phyloP scores from a whole-genome alignment of 2,888 invertebrate genomes.

The Drosophila atroscutellata region DNA sequence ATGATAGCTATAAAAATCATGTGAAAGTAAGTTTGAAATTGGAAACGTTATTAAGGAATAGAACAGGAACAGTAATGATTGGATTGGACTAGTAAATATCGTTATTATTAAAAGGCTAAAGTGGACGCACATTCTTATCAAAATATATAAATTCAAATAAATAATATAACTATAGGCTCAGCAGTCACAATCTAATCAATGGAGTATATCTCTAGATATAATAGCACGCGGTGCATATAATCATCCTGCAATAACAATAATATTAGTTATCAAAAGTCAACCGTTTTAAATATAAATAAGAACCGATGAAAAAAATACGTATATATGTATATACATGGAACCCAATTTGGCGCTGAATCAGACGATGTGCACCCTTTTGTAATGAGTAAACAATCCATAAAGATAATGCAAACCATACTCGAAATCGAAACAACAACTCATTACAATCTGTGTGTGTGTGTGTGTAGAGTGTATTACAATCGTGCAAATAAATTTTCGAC shows the following conservation, averaged over 20 bases:
- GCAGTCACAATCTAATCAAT: too few relatives aligned
- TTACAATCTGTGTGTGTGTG: slow-evolving; percentile 22
- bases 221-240: neutral
- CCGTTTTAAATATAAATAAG: neutral
- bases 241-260: neutral
- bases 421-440: slow-evolving; percentile 24
- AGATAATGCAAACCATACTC: slow-evolving; percentile 30
- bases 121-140: neutral
- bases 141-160: neutral
- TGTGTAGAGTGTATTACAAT: slow-evolving; percentile 34
- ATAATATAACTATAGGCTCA: too few relatives aligned
- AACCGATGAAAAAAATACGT: neutral
- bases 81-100: neutral
- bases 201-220: too few relatives aligned
- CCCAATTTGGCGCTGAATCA: neutral
- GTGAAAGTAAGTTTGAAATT: neutral
- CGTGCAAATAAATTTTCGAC: slow-evolving; percentile 44
- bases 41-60: neutral
- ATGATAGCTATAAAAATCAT: neutral
- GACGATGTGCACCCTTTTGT: slow-evolving; percentile 32
- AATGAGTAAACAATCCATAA: slow-evolving; percentile 32
- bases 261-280: neutral
- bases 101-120: neutral
- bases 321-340: neutral
- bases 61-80: neutral